phyloP scores from a whole-genome alignment of 2,888 invertebrate genomes.

The Nymphalis polychloros region DNA sequence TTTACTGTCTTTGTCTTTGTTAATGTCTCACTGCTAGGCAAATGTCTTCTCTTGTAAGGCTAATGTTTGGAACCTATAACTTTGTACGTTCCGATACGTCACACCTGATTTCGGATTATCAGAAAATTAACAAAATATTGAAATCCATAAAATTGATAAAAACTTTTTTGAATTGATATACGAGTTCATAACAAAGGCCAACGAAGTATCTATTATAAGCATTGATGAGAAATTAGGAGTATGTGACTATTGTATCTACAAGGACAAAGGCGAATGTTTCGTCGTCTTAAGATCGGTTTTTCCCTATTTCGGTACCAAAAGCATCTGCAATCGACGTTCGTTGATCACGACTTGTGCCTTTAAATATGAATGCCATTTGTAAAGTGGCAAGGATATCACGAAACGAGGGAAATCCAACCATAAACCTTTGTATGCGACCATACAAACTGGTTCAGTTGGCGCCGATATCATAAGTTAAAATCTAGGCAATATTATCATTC shows the following conservation, averaged over 20 bases:
- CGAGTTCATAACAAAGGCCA: not conserved
- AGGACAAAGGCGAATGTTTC: slow-evolving; percentile 40
- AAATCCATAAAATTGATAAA: no score
- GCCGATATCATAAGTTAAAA: slow-evolving; percentile 13
- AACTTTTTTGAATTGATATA: not conserved
- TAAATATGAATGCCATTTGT: slow-evolving; percentile 74
- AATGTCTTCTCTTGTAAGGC: no score
- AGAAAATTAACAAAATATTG: no score
- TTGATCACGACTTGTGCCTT: slow-evolving; percentile 75
- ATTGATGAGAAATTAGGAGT: slow-evolving; percentile 21
- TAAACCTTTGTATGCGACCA: slow-evolving; percentile 52
- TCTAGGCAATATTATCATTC: slow-evolving; percentile 13
- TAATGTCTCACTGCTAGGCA: no score
- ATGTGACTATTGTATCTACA: slow-evolving; percentile 36
- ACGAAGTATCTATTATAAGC: slow-evolving; percentile 4
- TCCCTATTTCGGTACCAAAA: slow-evolving; percentile 64
- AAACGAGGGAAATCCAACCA: slow-evolving; percentile 72
- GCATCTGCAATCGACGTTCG: slow-evolving; percentile 54
- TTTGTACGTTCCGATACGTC: no score
- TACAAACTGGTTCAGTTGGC: slow-evolving; percentile 49
- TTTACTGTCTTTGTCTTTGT: no score
- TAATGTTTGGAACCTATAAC: no score
- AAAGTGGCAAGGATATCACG: slow-evolving; percentile 71
- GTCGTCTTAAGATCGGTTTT: slow-evolving; percentile 54
- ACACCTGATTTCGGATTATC: no score